Evolutionary conservation across 1,140 invertebrate genomes (phyloP).

Genomic region (Aleiodes sp.): DNA sequence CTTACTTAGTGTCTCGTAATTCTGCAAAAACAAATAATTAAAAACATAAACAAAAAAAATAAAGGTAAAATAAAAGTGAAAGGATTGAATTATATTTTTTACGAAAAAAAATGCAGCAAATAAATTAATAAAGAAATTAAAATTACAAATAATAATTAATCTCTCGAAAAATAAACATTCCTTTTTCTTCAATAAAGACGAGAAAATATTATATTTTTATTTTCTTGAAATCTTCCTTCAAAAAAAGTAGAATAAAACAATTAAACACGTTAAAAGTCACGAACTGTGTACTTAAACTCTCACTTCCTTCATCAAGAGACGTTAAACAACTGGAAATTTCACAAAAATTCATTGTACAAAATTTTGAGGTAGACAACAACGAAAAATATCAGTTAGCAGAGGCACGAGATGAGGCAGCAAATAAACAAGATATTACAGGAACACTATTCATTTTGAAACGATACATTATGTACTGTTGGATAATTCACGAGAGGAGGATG

Average conservation of each 20-base stretch:
- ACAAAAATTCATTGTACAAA: constrained; percentile 2
- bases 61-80: no score
- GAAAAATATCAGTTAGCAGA: neutral
- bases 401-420: neutral
- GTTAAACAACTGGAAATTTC: neutral
- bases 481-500: constrained; percentile 22
- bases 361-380: no score
- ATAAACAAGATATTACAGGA: constrained; percentile 12
- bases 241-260: neutral
- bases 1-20: constrained; percentile 62
- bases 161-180: no score
- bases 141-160: no score
- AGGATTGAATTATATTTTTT: no score
- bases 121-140: no score
- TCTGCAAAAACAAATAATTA: constrained; percentile 45
- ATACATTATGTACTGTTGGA: constrained; percentile 16
- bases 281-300: constrained; percentile 3
- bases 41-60: neutral
- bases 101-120: no score
- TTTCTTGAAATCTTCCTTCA: neutral
- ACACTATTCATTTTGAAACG: neutral
- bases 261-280: neutral
- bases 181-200: no score
- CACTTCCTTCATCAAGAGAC: neutral
- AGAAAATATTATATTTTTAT: no score